Base-by-base conservation (phyloP, 2,888 invertebrate species). In the Nasonovia ribisnigri region DNA sequence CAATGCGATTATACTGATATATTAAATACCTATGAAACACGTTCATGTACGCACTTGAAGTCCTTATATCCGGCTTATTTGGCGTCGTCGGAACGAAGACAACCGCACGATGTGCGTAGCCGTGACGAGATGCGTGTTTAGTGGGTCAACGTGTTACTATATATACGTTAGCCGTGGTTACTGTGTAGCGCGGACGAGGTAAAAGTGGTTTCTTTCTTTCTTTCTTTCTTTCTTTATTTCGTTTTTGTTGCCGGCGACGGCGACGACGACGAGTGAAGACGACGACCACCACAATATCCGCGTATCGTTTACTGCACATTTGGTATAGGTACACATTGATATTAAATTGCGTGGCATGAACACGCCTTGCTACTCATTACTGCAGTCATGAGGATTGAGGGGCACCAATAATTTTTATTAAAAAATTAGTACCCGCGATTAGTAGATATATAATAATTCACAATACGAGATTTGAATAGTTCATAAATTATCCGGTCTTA, bases 111-210 rank as follows among this genome's bases (percentile, higher is more conserved):
- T 57, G 84, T 26, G 54, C 57, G 92, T 24, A 51, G 90, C 91
- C 91, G 91, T 91, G 92, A 92, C 92, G 92, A 88, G 67, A 92
- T 36, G 36, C 91, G 54, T n/a, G 60, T 87, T 92, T 87, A 92
- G 92, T 92, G 77, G 93, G 93, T 93, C 93, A 93, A 93, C 90
- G 93, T 57, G 93, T 86, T 90, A 93, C 92, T 11, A 60, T 88
- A 36, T 77, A 77, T 42, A 77, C 77, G 77, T 36, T 77, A 77
- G 77, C 77, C 67, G 77, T 77, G 77, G 77, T 77, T 36, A 67
- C 90, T 46, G 89, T 86, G 42, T 43, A n/a, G 87, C 36, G 36
- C 60, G 67, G 67, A 42, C 93, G 8, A 86, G 90, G 90, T 86
- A 90, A 93, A 90, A 93, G 90, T 90, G 93, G 90, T 93, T 93